Evolutionary conservation across 2,888 invertebrate species (phyloP), one percentile per base, ranked within the genome.

Genomic region (Brachylomia viminalis): DNA sequence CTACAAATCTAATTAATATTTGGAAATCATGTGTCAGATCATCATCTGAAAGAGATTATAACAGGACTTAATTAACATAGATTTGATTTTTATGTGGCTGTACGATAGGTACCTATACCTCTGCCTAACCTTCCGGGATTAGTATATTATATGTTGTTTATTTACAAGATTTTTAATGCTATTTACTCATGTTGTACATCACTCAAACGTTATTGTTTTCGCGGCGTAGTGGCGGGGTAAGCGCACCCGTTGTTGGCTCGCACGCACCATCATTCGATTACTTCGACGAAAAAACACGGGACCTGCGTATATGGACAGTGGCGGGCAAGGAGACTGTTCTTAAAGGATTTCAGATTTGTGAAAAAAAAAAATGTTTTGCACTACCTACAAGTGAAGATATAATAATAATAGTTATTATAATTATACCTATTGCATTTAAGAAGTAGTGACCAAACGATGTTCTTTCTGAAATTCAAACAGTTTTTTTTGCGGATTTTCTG

Each of bases 181-280:
- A 79, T 70, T 71, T 79, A 47, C 52, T 70, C n/a, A 10, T 45
- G 27, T 61, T 54, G 59, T 15, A 30, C 52, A 76, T 79, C 69
- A 78, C 69, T 72, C 47, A 72, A 78, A 59, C 30, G 45, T 83
- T 69, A 78, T 85, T 86, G 77, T 84, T 73, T 76, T 72, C 45
- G 77, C 20, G 72, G 77, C 30, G 59, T 15, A 15, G 59, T 33
- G 23, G 75, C 68, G 23, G 79, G 85, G 87, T 72, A 74, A 79
- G 77, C 67, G 82, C 77, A 85, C 87, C 83, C 81, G 79, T 87
- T 87, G 86, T 76, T 30, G 79, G 80, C 77, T 80, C 76, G 82
- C 80, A 83, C 82, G 83, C 77, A 85, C 73, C 72, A 70, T 88
- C 79, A 89, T 86, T 88, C 87, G 75, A 89, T 90, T 89, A 89